These are phyloP conservation scores for Mustela nigripes DNA, from an alignment of 2,113 vertebrate genomes.

Conservation along the genomic window DNA sequence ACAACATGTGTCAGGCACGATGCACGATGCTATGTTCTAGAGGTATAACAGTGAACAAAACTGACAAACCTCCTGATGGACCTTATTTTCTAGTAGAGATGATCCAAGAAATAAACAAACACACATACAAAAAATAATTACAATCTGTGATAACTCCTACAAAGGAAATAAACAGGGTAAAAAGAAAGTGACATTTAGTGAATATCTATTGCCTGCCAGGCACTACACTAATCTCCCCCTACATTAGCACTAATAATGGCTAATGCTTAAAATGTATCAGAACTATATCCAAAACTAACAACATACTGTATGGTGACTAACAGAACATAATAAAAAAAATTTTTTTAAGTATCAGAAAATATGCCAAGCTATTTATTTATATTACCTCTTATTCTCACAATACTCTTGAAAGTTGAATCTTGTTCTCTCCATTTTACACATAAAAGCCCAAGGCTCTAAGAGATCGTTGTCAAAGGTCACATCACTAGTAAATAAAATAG, in stretches of 20 bases:
- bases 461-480: not conserved
- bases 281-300: not conserved
- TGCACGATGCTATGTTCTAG: not conserved
- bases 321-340: too few relatives aligned
- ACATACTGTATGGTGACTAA: too few relatives aligned
- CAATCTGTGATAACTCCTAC: not conserved
- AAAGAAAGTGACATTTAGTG: not conserved
- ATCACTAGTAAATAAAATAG: not conserved
- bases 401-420: constrained; percentile 10
- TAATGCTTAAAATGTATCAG: not conserved
- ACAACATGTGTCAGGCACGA: not conserved
- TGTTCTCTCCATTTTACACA: not conserved
- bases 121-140: not conserved
- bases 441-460: not conserved
- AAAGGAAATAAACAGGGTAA: not conserved
- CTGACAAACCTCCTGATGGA: not conserved
- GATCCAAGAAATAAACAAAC: not conserved
- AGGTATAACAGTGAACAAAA: not conserved
- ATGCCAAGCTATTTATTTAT: not conserved
- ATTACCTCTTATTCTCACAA: not conserved
- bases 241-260: not conserved
- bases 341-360: not conserved
- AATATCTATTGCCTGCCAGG: not conserved
- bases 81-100: not conserved
- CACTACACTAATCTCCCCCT: not conserved